These are phyloP conservation scores for Drosophila sulfurigaster DNA, from an alignment of 1,140 invertebrate species.

Conservation along the genomic window DNA sequence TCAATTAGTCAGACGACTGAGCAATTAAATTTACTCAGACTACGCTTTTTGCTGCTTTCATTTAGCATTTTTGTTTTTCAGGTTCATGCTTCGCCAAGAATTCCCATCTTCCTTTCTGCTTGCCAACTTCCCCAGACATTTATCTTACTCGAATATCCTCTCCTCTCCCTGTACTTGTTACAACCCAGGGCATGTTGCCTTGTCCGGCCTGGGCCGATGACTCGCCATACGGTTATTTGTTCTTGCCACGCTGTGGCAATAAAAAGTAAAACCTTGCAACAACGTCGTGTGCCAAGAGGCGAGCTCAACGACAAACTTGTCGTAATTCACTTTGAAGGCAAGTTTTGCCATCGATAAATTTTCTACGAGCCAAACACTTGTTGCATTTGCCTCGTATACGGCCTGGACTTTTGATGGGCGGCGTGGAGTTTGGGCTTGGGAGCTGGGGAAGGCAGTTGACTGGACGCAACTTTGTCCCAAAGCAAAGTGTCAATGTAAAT, in stretches of 20 bases:
- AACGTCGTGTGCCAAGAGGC: constrained; percentile 19
- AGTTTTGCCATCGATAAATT: constrained; percentile 77
- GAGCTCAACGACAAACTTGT: constrained; percentile 58
- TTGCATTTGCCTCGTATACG: constrained; percentile 46
- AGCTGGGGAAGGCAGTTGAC: not conserved
- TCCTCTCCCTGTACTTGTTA: not conserved
- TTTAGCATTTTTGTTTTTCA: constrained; percentile 11
- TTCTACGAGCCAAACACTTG: constrained; percentile 68
- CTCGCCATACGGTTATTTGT: constrained; percentile 46
- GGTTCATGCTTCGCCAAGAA: not conserved
- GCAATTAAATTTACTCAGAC: constrained; percentile 71
- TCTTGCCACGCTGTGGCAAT: constrained; percentile 36
- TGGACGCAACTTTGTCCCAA: constrained; percentile 25
- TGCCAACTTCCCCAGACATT: constrained; percentile 60
- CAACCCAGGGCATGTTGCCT: not conserved
- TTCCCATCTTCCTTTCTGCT: not conserved
- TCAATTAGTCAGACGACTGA: constrained; percentile 78
- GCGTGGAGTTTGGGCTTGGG: no score
- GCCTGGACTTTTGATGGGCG: not conserved
- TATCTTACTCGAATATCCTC: constrained; percentile 61
- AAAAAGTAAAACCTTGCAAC: constrained; percentile 38
- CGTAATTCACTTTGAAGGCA: constrained; percentile 76
- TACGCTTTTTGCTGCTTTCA: constrained; percentile 19
- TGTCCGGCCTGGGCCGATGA: constrained; percentile 29
- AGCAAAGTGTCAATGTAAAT: constrained; percentile 63